Base-by-base conservation (phyloP, 2,797 vertebrate genomes). In the Scolopax rusticola region DNA sequence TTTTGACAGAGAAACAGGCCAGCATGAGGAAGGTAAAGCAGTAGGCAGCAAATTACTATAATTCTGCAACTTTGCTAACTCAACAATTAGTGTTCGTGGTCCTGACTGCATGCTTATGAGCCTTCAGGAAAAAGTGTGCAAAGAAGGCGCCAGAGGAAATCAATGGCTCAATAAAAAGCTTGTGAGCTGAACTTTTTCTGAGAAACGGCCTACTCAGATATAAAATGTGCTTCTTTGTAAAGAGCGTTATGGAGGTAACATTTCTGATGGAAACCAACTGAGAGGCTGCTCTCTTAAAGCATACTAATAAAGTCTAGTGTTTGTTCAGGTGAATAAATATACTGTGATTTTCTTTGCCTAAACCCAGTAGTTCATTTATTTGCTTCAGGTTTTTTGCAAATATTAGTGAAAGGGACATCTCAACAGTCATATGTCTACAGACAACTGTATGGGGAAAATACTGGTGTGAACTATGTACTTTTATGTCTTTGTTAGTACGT, bases 371-470 rank as follows among this genome's bases (percentile, higher is more conserved):
- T 47, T 81, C 43, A 83, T 76, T 88, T 33, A 71, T 86, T 71
- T 92, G 51, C 47, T 93, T 93, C 74, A 63, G 23, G 0, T 69
- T 71, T 93, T 92, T 94, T 94, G 12, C 73, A 91, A 93, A 80
- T 94, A 84, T 87, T 91, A 45, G 43, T 23, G 27, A 76, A 92
- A 83, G 12, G 15, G 13, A 32, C 21, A 69, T 65, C 61, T 64
- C 69, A 78, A 14, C 12, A 51, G n/a, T 50, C 7, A 7, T 17
- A 20, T 33, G n/a, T 45, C n/a, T 67, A 69, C 25, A 41, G 27
- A 13, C 80, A 60, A 70, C 9, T 53, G 15, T 25, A 63, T 8
- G 27, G 27, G 50, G 38, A 69, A 83, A 69, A 59, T 80, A 59
- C 30, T 70, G 21, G 33, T 69, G 56, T n/a, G 23, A 59, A 10